These are phyloP conservation scores for Dipodomys spectabilis DNA, from an alignment of 2,113 vertebrate species.

Conservation along the genomic window DNA sequence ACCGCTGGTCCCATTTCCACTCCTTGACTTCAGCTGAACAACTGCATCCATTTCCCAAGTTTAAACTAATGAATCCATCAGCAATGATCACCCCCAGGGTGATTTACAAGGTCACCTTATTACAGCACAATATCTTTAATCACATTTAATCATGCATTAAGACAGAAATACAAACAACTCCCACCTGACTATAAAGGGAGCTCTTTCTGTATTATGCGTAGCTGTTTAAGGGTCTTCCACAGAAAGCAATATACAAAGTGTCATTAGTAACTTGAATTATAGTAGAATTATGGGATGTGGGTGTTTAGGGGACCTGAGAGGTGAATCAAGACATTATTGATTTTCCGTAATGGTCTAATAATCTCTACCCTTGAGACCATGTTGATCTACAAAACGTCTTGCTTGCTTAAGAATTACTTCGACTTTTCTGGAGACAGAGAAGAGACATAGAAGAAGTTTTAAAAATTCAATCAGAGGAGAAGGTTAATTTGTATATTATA, in stretches of 20 bases:
- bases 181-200: conserved; percentile 60
- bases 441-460: not conserved
- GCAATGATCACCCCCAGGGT: conserved; percentile 40
- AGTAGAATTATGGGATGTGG: conserved; percentile 42
- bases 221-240: conserved; percentile 62
- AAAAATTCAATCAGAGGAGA: conserved; percentile 24
- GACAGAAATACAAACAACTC: conserved; percentile 75
- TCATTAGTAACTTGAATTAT: conserved; percentile 66
- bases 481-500: conserved; percentile 42
- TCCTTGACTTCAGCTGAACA: conserved; percentile 23
- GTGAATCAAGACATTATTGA: conserved; percentile 70
- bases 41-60: conserved; percentile 61
- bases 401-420: conserved; percentile 34
- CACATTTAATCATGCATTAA: conserved; percentile 74
- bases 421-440: not conserved
- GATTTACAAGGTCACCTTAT: conserved; percentile 73
- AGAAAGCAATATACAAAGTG: conserved; percentile 52
- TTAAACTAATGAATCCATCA: conserved; percentile 67
- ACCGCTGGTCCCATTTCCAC: not conserved
- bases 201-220: conserved; percentile 57
- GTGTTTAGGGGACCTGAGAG: conserved; percentile 50
- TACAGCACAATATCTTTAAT: conserved; percentile 75
- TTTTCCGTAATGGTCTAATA: conserved; percentile 73
- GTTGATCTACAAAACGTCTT: not conserved
- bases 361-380: conserved; percentile 48